These are phyloP conservation scores for Ectropis crepuscularia DNA, from an alignment of 2,888 invertebrate genomes.

Conservation along the genomic window DNA sequence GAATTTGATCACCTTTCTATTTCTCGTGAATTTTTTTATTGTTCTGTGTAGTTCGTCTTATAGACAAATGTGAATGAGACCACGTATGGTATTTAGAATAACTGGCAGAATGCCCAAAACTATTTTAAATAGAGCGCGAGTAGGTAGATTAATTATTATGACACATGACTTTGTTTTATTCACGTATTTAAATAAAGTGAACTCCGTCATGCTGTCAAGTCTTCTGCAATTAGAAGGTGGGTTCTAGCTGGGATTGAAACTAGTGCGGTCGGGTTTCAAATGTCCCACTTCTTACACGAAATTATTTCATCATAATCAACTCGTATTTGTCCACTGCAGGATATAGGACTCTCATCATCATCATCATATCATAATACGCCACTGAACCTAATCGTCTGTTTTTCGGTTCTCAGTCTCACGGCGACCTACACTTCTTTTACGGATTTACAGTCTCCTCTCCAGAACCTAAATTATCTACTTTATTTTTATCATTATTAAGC, in stretches of 20 bases:
- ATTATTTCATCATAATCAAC: not conserved
- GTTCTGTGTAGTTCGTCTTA: slow-evolving; percentile 48
- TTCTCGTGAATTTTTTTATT: slow-evolving; percentile 53
- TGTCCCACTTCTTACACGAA: slow-evolving; percentile 4
- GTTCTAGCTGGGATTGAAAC: slow-evolving; percentile 43
- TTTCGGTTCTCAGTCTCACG: too few species aligned
- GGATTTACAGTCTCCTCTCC: too few species aligned
- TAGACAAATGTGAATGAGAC: slow-evolving; percentile 59
- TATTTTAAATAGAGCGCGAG: slow-evolving; percentile 72
- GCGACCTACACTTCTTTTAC: too few species aligned
- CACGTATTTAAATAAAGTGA: slow-evolving; percentile 60
- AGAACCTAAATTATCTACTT: too few species aligned
- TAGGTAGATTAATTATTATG: slow-evolving; percentile 77
- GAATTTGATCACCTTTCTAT: slow-evolving; percentile 63
- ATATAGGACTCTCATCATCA: too few species aligned
- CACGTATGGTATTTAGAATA: slow-evolving; percentile 75
- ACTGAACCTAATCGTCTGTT: too few species aligned
- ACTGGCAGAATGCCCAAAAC: slow-evolving; percentile 70
- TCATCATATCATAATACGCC: too few species aligned
- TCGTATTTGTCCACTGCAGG: too few species aligned
- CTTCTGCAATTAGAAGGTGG: slow-evolving; percentile 53
- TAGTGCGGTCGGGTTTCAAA: slow-evolving; percentile 11
- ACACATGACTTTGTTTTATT: slow-evolving; percentile 68
- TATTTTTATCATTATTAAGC: too few species aligned
- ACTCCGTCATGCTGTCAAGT: slow-evolving; percentile 61